phyloP scores from a whole-genome alignment of 2,797 vertebrate species.

The Semaprochilodus insignis region DNA sequence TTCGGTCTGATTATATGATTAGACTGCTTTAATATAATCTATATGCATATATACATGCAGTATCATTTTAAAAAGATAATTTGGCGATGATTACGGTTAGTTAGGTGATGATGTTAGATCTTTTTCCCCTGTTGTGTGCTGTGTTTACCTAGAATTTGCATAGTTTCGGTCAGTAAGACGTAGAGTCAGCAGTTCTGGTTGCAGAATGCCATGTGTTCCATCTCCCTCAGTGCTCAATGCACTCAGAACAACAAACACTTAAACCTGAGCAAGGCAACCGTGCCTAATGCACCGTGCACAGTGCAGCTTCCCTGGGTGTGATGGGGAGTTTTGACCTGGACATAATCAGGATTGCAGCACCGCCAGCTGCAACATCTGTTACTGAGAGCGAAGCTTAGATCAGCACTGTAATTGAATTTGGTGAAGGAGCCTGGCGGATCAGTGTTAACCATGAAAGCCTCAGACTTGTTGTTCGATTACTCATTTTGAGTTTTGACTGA shows the following conservation, averaged over 20 bases:
- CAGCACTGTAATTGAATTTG: neutral
- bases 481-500: too few species aligned
- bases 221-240: neutral
- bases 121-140: neutral
- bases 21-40: too few species aligned
- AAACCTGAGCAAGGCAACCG: constrained; percentile 5
- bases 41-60: too few species aligned
- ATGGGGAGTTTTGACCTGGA: constrained; percentile 19
- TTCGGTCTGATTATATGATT: too few species aligned
- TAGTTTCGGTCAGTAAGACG: neutral
- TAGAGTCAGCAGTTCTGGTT: constrained; percentile 8
- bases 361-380: constrained; percentile 5
- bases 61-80: too few species aligned
- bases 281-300: constrained; percentile 13
- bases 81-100: too few species aligned
- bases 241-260: constrained; percentile 44
- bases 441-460: neutral
- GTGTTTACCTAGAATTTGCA: neutral
- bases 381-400: neutral
- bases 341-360: constrained; percentile 22
- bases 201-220: neutral
- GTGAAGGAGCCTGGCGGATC: neutral
- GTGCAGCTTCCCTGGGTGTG: neutral
- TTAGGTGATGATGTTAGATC: too few species aligned
- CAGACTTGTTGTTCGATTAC: too few species aligned